Evolutionary conservation across 2,113 vertebrate genomes (phyloP).

Genomic region (Delphinus delphis): DNA sequence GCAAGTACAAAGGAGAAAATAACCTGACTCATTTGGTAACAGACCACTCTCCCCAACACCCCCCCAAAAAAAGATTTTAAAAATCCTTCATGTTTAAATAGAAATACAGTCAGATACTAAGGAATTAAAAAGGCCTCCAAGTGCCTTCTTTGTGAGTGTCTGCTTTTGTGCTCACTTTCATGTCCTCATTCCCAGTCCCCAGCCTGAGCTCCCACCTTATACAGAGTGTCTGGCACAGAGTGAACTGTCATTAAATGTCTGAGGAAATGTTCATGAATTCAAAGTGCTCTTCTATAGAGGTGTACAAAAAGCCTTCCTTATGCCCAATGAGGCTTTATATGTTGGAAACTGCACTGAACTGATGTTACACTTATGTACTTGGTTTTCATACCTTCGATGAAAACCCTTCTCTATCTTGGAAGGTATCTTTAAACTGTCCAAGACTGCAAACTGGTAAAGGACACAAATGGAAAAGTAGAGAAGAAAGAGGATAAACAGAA

Average conservation of each 20-base stretch:
- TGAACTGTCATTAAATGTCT: neutral
- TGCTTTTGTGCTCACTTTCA: neutral
- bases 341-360: neutral
- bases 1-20: neutral
- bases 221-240: neutral
- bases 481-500: neutral
- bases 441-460: neutral
- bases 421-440: neutral
- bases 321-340: neutral
- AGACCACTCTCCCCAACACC: neutral
- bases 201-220: no score
- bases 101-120: neutral
- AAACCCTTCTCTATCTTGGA: neutral
- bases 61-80: neutral
- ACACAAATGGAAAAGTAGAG: neutral
- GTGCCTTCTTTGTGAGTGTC: neutral
- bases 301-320: neutral
- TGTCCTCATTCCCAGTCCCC: accelerated
- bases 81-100: neutral
- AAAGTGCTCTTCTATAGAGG: neutral
- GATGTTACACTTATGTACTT: neutral
- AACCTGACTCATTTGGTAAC: neutral
- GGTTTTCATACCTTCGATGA: neutral
- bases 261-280: neutral
- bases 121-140: neutral